Conservation (phyloP, 2,797 vertebrate genomes). For the Anguilla megastoma region DNA sequence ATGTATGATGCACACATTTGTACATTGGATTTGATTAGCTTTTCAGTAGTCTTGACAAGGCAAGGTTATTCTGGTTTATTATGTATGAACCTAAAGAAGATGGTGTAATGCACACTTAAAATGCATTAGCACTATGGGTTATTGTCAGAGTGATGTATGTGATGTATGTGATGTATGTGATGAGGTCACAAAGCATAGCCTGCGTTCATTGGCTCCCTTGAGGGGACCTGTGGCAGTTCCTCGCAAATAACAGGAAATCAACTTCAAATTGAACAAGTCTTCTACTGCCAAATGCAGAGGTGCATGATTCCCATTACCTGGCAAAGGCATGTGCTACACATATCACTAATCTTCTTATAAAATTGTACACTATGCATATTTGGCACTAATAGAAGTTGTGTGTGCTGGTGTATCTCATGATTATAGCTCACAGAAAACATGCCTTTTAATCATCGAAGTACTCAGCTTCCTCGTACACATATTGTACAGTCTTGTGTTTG, state of each 20-base stretch:
- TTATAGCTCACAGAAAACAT: background rate
- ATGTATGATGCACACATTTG: conserved; percentile 1
- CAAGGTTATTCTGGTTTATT: background rate
- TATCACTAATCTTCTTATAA: background rate
- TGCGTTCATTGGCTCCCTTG: background rate
- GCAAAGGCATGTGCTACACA: background rate
- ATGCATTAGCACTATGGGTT: background rate
- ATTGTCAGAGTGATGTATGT: background rate
- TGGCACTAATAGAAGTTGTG: background rate
- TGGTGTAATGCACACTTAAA: background rate
- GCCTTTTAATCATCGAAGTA: background rate
- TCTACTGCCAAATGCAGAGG: conserved; percentile 12
- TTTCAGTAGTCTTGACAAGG: background rate
- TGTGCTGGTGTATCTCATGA: background rate
- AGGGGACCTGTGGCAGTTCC: background rate
- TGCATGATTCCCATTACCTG: background rate
- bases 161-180: background rate
- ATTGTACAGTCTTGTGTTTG: background rate
- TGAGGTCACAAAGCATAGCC: background rate
- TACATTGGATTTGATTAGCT: background rate
- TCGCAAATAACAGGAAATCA: background rate
- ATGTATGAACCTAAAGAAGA: background rate
- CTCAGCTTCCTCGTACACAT: background rate
- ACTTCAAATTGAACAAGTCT: background rate
- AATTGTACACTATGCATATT: background rate